phyloP scores from a whole-genome alignment of 2,888 invertebrate genomes.

The Catocala sponsa region DNA sequence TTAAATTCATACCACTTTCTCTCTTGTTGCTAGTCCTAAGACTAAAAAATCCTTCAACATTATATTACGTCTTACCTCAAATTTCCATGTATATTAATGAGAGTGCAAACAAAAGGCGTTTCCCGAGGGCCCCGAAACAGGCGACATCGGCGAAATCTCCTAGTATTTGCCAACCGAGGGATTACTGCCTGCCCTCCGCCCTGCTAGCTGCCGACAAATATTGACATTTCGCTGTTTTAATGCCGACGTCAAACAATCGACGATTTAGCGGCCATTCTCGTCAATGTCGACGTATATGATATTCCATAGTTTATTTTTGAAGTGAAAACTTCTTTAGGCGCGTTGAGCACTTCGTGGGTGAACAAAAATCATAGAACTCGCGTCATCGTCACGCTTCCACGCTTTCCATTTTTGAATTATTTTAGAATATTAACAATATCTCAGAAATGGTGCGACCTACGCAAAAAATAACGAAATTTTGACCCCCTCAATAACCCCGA shows the following conservation, averaged over 20 bases:
- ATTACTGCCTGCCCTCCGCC: constrained; percentile 74
- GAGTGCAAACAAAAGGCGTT: constrained; percentile 65
- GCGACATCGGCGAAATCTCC: constrained; percentile 69
- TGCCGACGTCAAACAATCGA: constrained; percentile 87
- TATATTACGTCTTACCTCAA: constrained; percentile 48
- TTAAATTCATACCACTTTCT: constrained; percentile 30
- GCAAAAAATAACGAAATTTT: too few species aligned
- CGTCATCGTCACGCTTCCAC: too few species aligned
- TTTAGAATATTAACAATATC: too few species aligned
- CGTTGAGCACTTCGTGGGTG: too few species aligned
- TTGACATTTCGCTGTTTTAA: constrained; percentile 87
- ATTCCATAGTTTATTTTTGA: neutral
- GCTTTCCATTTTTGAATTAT: too few species aligned
- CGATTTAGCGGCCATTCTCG: constrained; percentile 70
- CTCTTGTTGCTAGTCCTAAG: constrained; percentile 22
- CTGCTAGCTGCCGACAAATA: constrained; percentile 75
- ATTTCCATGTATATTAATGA: constrained; percentile 71
- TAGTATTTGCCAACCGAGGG: constrained; percentile 78
- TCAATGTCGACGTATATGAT: constrained; percentile 42
- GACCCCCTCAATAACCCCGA: too few species aligned
- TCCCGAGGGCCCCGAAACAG: constrained; percentile 55
- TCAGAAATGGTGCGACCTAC: too few species aligned
- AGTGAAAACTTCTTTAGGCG: too few species aligned
- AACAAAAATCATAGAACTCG: too few species aligned
- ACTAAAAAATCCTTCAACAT: constrained; percentile 44